phyloP scores from a whole-genome alignment of 2,797 vertebrate genomes.

The Tachyglossus aculeatus region DNA sequence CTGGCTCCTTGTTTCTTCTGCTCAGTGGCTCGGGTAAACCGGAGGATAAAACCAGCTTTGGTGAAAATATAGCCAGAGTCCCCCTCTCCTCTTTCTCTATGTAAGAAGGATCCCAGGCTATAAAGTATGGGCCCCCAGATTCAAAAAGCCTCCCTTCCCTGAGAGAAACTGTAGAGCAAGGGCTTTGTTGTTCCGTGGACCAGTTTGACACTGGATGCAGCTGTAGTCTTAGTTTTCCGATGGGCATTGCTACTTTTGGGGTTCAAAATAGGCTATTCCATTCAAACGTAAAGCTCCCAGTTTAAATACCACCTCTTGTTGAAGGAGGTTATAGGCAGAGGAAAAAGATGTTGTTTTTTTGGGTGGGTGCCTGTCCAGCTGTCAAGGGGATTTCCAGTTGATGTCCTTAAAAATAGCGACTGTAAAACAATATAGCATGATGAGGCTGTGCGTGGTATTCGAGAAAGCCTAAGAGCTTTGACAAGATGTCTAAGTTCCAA shows the following conservation, averaged over 20 bases:
- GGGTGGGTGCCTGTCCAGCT: slow-evolving; percentile 37
- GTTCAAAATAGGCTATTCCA: background rate
- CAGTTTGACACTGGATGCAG: background rate
- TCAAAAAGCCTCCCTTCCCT: background rate
- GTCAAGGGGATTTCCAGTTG: slow-evolving; percentile 49
- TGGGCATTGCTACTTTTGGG: background rate
- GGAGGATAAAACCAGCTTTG: background rate
- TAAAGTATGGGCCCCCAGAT: background rate
- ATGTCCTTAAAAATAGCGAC: slow-evolving; percentile 36
- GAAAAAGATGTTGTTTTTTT: slow-evolving; percentile 4
- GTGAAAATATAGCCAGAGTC: background rate
- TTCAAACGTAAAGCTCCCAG: background rate
- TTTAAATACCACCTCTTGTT: no score
- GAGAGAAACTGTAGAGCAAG: background rate
- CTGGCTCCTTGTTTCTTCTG: no score
- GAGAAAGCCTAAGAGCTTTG: background rate
- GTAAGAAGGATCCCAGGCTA: background rate
- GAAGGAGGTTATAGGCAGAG: no score
- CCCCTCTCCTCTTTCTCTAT: background rate
- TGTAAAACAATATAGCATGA: background rate
- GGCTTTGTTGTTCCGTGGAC: background rate
- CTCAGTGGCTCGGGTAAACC: no score
- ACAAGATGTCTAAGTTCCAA: background rate
- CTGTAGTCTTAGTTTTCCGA: background rate
- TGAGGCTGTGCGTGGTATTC: background rate